Evolutionary conservation across 1,140 invertebrate species (phyloP), one percentile per base, ranked within the genome.

Genomic region (Pomacea maculata): DNA sequence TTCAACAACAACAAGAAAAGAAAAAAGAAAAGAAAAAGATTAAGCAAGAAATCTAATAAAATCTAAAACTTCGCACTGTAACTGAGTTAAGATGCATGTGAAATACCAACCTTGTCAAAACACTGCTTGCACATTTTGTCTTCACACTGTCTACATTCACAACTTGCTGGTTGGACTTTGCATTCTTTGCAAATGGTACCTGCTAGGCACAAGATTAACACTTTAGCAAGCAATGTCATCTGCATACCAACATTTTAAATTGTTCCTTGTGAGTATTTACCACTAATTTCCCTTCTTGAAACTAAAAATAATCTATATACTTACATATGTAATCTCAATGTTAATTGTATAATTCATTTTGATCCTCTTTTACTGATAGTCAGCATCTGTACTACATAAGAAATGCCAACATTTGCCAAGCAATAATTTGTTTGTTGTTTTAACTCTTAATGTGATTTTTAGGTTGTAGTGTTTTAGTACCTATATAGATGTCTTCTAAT

Each of bases 81-180:
- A 45, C 54, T 74, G 21, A 52, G 6, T 52, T 52, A 21, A 29
- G 34, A 6, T 34, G 2, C 64, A 19, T 45, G 21, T 61, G 34
- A 10, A 17, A 5, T 15, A 17, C 77, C 63, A 82, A 87, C 86
- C 84, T 84, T 84, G 75, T 85, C 76, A 79, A 87, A 88, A 75
- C 87, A 88, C 17, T 67, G 80, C 29, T 78, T 78, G 79, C 87
- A 88, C 83, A 87, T 85, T 25, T 82, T 79, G 17, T 80, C 78
- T n/a, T 87, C 85, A 85, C 87, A 88, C 74, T 86, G 83, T 34
- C 83, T 77, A 84, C 87, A 88, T 34, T 79, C 70, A 80, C 84
- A 85, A 12, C 81, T 84, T 21, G 87, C 87, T 72, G 70, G 15
- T 52, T 84, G 86, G 19, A 79, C 52, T 29, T 67, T 61, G 80